Base-by-base conservation (phyloP, 2,797 vertebrate species). In the Hafferia zeledoni region DNA sequence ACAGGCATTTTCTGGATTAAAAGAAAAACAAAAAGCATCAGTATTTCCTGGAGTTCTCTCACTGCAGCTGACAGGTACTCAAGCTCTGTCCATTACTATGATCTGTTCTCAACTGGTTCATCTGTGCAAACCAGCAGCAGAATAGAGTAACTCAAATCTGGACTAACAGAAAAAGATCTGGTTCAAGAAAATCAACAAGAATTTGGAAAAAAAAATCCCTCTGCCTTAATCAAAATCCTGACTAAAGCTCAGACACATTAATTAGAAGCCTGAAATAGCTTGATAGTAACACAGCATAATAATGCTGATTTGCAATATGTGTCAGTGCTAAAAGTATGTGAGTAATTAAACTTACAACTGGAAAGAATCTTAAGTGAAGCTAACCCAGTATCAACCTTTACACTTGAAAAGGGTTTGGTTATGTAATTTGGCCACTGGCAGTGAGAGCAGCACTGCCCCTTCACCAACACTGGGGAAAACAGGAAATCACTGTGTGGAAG, bases 1-100 rank as follows among this genome's bases (percentile, higher is more conserved):
- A 2, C 99, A 99, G 94, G 99, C 99, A 47, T 99, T 99, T 98
- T 99, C 99, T 99, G 97, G 78, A 75, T 91, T 87, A 87, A 95
- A 83, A 94, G 77, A 78, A 70, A 57, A 87, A 78, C 49, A 91
- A 11, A 20, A 77, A 86, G 27, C 37, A 61, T 88, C 63, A 69
- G 47, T 87, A 49, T 59, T 69, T 91, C 71, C 52, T 39, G 14
- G 65, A 55, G 39, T 1, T 64, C 37, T 23, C 50, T 70, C 28
- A 4, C 39, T 41, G 60, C 25, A 72, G 49, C 64, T 72, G 35
- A 90, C 77, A 87, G 22, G 44, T 60, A 52, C 31, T 24, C 33
- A 27, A 80, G 31, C 46, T 91, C 39, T 70, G 28, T 13, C 35
- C 24, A 50, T 83, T 44, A 61, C 35, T 64, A 8, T 9, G 11